A percentile compares a stretch with the other conserved stretches of the same genome.
Evolutionary conservation across 2,113 vertebrate species (phyloP).

Genomic region (Axis porcinus): DNA sequence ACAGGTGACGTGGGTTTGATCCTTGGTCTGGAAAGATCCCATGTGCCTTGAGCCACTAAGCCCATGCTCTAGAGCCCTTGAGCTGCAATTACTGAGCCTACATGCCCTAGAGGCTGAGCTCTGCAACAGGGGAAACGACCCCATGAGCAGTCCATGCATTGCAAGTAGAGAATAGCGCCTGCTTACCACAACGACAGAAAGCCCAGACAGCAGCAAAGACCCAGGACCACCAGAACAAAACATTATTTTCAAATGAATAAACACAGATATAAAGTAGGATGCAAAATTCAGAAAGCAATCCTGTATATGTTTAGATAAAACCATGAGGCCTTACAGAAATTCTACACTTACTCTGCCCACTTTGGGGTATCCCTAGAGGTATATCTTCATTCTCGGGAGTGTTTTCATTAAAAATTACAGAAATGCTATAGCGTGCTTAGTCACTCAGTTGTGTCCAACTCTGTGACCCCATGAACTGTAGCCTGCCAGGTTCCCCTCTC

Average conservation of each 20-base stretch:
- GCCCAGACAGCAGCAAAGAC: neutral
- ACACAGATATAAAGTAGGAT: neutral
- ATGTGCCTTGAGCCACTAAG: neutral
- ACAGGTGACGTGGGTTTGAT: neutral
- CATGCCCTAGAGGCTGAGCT: neutral
- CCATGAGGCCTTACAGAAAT: neutral
- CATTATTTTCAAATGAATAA: conserved; percentile 22
- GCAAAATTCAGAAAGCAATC: neutral
- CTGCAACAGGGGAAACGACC: neutral
- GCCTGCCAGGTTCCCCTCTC: neutral
- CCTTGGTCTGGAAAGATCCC: neutral
- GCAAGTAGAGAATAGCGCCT: neutral
- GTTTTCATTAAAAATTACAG: conserved; percentile 24
- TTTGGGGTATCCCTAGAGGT: neutral
- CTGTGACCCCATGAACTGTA: neutral
- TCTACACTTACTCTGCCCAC: neutral
- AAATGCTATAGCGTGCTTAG: neutral
- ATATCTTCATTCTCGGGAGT: neutral
- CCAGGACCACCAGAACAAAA: neutral
- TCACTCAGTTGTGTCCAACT: neutral
- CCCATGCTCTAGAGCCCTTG: neutral
- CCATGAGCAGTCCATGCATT: neutral
- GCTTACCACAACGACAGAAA: neutral
- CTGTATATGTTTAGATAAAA: neutral
- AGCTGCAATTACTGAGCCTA: neutral